Evolutionary conservation across 2,888 invertebrate species (phyloP).

Genomic region (Cantharis lateralis): DNA sequence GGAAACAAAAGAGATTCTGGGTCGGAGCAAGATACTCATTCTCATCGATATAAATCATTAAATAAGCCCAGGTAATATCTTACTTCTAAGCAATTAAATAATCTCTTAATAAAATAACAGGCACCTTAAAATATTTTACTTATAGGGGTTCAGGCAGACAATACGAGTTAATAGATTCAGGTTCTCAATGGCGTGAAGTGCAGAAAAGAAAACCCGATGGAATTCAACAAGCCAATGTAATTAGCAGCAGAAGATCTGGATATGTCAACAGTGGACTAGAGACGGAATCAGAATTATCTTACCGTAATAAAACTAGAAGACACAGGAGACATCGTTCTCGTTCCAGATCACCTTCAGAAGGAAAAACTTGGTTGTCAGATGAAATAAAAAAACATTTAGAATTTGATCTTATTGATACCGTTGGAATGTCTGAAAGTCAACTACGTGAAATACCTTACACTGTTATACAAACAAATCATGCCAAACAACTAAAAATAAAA

Average conservation of each 20-base stretch:
- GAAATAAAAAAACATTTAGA: slow-evolving; percentile 86
- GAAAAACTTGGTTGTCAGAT: slow-evolving; percentile 73
- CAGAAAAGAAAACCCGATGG: slow-evolving; percentile 70
- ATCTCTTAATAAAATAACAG: neutral
- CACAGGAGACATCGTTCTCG: slow-evolving; percentile 57
- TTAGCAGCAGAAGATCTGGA: slow-evolving; percentile 59
- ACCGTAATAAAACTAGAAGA: slow-evolving; percentile 45
- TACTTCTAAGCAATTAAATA: neutral
- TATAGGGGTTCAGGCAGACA: slow-evolving; percentile 54
- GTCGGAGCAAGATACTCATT: slow-evolving; percentile 70
- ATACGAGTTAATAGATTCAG: slow-evolving; percentile 82
- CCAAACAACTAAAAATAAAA: slow-evolving; percentile 64
- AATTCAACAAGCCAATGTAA: slow-evolving; percentile 73
- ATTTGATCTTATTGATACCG: slow-evolving; percentile 85
- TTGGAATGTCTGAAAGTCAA: slow-evolving; percentile 87
- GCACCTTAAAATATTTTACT: neutral
- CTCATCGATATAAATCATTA: slow-evolving; percentile 45
- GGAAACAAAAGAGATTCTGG: slow-evolving; percentile 75
- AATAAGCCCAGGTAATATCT: slow-evolving; percentile 39
- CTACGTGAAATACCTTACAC: slow-evolving; percentile 87
- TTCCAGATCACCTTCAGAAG: slow-evolving; percentile 72
- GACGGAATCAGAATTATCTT: slow-evolving; percentile 56
- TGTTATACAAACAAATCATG: slow-evolving; percentile 75
- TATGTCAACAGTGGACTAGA: slow-evolving; percentile 55
- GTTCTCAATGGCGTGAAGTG: slow-evolving; percentile 87